Percentiles rank a stretch among this genome's conserved stretches.
phyloP scores from a whole-genome alignment of 2,888 invertebrate genomes.

The Liopterus haemorrhoidalis region DNA sequence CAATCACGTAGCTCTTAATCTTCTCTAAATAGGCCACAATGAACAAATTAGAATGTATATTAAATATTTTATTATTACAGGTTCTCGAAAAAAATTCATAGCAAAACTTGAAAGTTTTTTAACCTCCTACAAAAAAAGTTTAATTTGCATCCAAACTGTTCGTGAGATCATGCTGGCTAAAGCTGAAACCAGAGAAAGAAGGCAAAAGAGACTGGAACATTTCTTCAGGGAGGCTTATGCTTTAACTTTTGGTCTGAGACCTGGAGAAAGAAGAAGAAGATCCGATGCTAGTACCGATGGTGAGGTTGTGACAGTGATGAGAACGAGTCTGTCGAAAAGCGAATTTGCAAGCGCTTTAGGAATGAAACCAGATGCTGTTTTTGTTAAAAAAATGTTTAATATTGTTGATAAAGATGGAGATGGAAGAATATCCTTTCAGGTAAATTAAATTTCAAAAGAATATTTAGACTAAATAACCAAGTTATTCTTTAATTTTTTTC shows the following conservation, averaged over 20 bases:
- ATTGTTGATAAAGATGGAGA: slow-evolving; percentile 93
- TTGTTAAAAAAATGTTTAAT: slow-evolving; percentile 96
- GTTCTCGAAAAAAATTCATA: slow-evolving; percentile 77
- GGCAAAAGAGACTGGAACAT: slow-evolving; percentile 89
- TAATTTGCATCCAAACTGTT: slow-evolving; percentile 64
- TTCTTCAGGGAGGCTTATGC: slow-evolving; percentile 96
- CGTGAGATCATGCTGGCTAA: slow-evolving; percentile 83
- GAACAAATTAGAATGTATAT: too few species aligned
- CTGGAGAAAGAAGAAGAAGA: slow-evolving; percentile 73
- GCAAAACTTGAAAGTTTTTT: slow-evolving; percentile 82
- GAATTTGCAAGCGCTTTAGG: slow-evolving; percentile 94
- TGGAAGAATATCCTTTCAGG: slow-evolving; percentile 89
- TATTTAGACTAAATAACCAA: slow-evolving; percentile 10
- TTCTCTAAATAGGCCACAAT: too few species aligned
- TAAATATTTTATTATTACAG: too few species aligned
- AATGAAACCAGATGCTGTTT: slow-evolving; percentile 91
- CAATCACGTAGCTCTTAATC: too few species aligned
- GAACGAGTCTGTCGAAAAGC: slow-evolving; percentile 82
- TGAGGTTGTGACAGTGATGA: slow-evolving; percentile 87
- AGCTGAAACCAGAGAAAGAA: slow-evolving; percentile 86
- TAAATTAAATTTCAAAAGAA: slow-evolving; percentile 37
- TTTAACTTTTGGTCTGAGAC: slow-evolving; percentile 81
- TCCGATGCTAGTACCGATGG: slow-evolving; percentile 69
- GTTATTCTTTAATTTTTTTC: slow-evolving; percentile 2
- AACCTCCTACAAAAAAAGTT: slow-evolving; percentile 72